Conservation (phyloP, 2,113 vertebrate genomes). For the Clarias batrachus region DNA sequence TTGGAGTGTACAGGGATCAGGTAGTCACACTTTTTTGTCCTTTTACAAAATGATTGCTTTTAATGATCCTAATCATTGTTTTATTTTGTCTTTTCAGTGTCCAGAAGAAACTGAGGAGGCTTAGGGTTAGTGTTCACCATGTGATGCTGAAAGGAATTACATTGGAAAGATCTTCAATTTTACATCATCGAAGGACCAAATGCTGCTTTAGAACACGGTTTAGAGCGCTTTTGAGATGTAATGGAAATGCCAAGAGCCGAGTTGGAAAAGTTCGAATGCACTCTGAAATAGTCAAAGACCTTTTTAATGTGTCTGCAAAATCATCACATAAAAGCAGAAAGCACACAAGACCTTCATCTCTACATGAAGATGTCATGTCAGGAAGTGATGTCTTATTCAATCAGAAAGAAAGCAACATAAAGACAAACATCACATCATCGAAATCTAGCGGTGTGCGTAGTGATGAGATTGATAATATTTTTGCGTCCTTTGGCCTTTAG, state of each 20-base stretch:
- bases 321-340: not conserved
- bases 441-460: not conserved
- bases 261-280: not conserved
- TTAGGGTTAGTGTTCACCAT: slow-evolving; percentile 54
- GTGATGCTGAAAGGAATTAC: slow-evolving; percentile 35
- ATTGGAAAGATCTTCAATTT: slow-evolving; percentile 10
- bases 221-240: slow-evolving; percentile 29
- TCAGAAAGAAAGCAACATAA: not conserved
- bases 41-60: not conserved
- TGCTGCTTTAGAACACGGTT: not conserved
- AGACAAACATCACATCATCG: not conserved
- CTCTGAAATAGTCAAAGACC: not conserved
- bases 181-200: slow-evolving; percentile 9
- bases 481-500: slow-evolving; percentile 68
- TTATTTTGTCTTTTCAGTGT: slow-evolving; percentile 53
- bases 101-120: slow-evolving; percentile 58
- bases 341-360: not conserved
- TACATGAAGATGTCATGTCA: not conserved
- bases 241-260: slow-evolving; percentile 8
- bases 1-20: slow-evolving; percentile 65
- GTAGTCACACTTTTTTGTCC: slow-evolving; percentile 48
- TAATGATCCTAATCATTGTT: not conserved
- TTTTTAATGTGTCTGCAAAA: not conserved
- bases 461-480: slow-evolving; percentile 76
- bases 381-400: not conserved